Conservation (phyloP, 30 jellyfish, hydroid and myxozoan species). For the Aurelia coerulea region DNA sequence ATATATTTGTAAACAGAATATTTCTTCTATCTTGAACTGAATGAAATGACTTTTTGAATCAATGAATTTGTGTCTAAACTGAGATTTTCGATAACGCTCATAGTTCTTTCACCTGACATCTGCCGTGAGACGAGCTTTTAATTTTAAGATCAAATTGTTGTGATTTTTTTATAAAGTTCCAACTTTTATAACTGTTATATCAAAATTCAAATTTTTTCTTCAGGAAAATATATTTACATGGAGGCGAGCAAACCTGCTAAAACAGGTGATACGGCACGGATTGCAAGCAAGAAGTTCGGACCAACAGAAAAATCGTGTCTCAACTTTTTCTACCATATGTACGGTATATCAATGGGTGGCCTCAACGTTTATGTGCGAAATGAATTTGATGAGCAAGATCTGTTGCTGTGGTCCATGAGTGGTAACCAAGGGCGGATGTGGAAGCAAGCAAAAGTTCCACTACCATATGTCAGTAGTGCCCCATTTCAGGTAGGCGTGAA, state of each 20-base stretch:
- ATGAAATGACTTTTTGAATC: too few relatives aligned
- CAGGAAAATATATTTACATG: slow-evolving; percentile 62
- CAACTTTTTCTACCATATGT: slow-evolving; percentile 73
- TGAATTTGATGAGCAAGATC: slow-evolving; percentile 1
- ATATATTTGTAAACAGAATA: too few relatives aligned
- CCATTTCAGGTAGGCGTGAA: background rate
- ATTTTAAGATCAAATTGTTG: too few relatives aligned
- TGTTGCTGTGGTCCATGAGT: slow-evolving; percentile 61
- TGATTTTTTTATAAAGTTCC: too few relatives aligned
- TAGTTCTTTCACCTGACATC: too few relatives aligned
- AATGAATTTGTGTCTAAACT: too few relatives aligned
- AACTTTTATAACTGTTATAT: too few relatives aligned
- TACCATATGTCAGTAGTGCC: slow-evolving; percentile 11
- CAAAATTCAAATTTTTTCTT: background rate
- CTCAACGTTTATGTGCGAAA: slow-evolving; percentile 45
- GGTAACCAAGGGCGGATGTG: slow-evolving; percentile 82
- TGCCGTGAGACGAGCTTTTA: too few relatives aligned
- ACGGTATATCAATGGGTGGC: slow-evolving; percentile 67
- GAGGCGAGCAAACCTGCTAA: slow-evolving; percentile 77
- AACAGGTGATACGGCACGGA: slow-evolving; percentile 71
- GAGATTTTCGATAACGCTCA: too few relatives aligned
- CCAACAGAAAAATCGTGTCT: slow-evolving; percentile 47
- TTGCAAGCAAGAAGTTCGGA: slow-evolving; percentile 32
- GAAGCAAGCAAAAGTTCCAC: slow-evolving; percentile 65
- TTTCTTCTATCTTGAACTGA: too few relatives aligned